Conservation (phyloP, 2,888 invertebrate species). For the Timema podura region DNA sequence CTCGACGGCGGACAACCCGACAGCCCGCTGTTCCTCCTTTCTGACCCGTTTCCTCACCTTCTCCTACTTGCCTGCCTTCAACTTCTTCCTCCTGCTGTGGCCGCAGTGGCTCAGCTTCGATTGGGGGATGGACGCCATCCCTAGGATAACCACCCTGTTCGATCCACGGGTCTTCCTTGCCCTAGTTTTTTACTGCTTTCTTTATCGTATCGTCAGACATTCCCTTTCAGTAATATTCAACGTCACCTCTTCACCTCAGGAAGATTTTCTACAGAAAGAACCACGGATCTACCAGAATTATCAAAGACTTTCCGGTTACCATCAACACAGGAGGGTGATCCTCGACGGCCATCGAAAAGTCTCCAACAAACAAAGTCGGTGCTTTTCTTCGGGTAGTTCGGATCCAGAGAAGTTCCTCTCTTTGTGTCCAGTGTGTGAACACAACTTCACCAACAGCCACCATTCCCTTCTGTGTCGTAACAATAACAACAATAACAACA, state of each 20-base stretch:
- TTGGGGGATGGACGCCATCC: conserved; percentile 98
- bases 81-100: conserved; percentile 80
- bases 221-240: conserved; percentile 46
- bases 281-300: conserved; percentile 30
- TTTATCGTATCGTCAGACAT: conserved; percentile 20
- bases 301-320: conserved; percentile 16
- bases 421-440: conserved; percentile 65
- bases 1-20: conserved; percentile 93
- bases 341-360: conserved; percentile 18
- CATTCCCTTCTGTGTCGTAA: conserved; percentile 67
- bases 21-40: conserved; percentile 76
- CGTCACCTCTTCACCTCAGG: background rate
- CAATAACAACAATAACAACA: conserved; percentile 67
- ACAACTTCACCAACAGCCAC: conserved; percentile 60
- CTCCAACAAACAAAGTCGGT: background rate
- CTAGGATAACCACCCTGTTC: conserved; percentile 69
- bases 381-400: background rate
- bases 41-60: conserved; percentile 85
- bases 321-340: conserved; percentile 29
- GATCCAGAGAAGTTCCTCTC: background rate
- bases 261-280: too few relatives aligned
- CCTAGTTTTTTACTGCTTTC: conserved; percentile 64
- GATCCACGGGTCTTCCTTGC: conserved; percentile 79
- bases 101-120: conserved; percentile 91
- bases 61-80: conserved; percentile 85